phyloP scores from a whole-genome alignment of 2,797 vertebrate species.

The Nothura maculosa region DNA sequence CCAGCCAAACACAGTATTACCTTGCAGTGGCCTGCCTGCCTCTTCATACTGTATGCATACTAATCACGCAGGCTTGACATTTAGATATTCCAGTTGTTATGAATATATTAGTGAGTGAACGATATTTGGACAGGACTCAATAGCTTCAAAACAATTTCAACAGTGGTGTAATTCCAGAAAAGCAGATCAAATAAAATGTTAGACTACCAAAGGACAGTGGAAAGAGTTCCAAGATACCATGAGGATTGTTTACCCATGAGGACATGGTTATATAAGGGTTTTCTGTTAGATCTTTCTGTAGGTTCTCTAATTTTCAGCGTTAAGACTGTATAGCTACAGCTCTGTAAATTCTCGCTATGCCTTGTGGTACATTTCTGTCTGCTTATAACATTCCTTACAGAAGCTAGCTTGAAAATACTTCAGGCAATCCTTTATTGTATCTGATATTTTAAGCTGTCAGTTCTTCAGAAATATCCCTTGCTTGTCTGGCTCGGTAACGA shows the following conservation, averaged over 20 bases:
- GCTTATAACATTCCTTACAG: not conserved
- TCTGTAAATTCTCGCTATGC: not conserved
- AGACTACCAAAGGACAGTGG: not conserved
- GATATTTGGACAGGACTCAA: conserved; percentile 10
- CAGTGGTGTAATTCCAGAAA: not conserved
- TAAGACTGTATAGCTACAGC: not conserved
- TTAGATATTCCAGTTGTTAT: conserved; percentile 13
- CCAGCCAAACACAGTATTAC: not conserved
- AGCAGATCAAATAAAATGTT: not conserved
- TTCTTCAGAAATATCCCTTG: not conserved
- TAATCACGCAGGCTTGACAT: not conserved
- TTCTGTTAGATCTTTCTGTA: not conserved
- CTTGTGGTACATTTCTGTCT: not conserved
- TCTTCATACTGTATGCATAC: not conserved
- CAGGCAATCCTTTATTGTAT: not conserved
- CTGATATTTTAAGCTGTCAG: not conserved
- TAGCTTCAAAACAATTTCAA: not conserved
- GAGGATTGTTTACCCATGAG: not conserved
- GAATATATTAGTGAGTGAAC: not conserved
- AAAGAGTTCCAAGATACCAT: not conserved
- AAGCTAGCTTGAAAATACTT: not conserved
- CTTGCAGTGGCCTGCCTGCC: not conserved
- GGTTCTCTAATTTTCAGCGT: not conserved
- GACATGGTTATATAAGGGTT: not conserved
- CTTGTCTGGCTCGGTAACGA: not conserved